Conservation (phyloP, 2,113 vertebrate genomes). For the Myanophis thanlyinensis region DNA sequence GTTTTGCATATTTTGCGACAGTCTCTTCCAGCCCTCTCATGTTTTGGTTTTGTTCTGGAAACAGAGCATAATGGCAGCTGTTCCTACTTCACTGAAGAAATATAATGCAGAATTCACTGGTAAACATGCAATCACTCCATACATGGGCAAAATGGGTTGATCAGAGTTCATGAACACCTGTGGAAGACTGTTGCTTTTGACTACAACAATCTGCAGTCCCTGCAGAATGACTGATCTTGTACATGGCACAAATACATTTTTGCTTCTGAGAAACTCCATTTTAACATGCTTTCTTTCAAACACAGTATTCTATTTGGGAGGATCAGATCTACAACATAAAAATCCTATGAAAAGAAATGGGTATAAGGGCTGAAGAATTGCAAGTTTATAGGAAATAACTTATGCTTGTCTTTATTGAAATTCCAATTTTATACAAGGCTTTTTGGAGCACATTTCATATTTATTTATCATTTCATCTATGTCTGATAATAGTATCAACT, state of each 20-base stretch:
- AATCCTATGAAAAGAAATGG: background rate
- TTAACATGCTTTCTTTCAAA: constrained; percentile 2
- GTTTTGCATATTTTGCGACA: constrained; percentile 10
- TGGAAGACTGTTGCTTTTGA: background rate
- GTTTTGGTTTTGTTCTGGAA: constrained; percentile 3
- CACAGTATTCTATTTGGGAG: background rate
- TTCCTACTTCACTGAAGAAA: background rate
- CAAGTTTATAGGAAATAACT: background rate
- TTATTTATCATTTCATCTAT: background rate
- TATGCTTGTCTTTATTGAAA: constrained; percentile 27
- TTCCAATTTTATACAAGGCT: background rate
- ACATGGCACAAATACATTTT: background rate
- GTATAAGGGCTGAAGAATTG: background rate
- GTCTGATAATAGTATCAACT: background rate
- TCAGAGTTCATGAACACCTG: constrained; percentile 10
- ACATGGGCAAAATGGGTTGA: background rate
- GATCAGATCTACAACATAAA: constrained; percentile 12
- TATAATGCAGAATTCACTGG: background rate
- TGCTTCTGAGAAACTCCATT: background rate
- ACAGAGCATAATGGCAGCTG: background rate
- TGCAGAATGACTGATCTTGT: background rate
- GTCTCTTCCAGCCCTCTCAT: constrained; percentile 3
- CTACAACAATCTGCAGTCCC: background rate
- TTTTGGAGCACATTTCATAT: background rate
- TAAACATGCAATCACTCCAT: background rate